Base-by-base conservation (phyloP, 37 sponge, comb jelly and placozoan genomes). In the Chondrosia reniformis region DNA sequence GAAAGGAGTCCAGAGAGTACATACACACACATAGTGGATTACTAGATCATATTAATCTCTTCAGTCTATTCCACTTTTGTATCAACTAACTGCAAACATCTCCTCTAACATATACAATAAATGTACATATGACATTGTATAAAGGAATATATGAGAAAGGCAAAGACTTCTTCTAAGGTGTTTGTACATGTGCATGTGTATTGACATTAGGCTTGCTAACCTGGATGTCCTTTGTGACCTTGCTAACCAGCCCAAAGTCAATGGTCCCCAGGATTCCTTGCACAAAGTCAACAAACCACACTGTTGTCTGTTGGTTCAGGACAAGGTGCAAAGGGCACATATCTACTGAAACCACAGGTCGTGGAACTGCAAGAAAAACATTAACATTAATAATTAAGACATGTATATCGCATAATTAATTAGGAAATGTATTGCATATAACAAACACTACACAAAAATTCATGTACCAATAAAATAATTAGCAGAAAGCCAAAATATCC, bases 231-330 rank as follows among this genome's bases (percentile, higher is more conserved):
- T 69, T 34, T 44, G n/a, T 34, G 41, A 69, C 72, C 24, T 44
- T 69, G 72, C 42, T 69, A 33, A 83, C 86, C 33, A 91, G 81
- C 56, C 83, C 80, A 41, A 86, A n/a, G 72, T 91, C 84, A 25
- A 91, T 65, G 4, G 91, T 91, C 12, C 33, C 40, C 0, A 82
- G 9, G 1, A 91, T 86, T 0, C 87, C 91, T 31, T 83, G 76
- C 22, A 88, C 45, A 45, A 89, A 93, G 77, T 93, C 89, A 36
- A 80, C 82, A 39, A 93, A 55, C 93, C 93, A 93, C 41, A 93
- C 65, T 33, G 66, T 78, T 19, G 83, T 88, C 67, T 83, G 24
- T 67, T 93, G 93, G 64, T 93, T 67, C 63, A 93, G 41, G 72
- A 78, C 84, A 58, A 79, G 79, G 45, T 93, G 93, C 1, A 93